phyloP scores from a whole-genome alignment of 2,888 invertebrate genomes.

The Mimumesa dahlbomi region DNA sequence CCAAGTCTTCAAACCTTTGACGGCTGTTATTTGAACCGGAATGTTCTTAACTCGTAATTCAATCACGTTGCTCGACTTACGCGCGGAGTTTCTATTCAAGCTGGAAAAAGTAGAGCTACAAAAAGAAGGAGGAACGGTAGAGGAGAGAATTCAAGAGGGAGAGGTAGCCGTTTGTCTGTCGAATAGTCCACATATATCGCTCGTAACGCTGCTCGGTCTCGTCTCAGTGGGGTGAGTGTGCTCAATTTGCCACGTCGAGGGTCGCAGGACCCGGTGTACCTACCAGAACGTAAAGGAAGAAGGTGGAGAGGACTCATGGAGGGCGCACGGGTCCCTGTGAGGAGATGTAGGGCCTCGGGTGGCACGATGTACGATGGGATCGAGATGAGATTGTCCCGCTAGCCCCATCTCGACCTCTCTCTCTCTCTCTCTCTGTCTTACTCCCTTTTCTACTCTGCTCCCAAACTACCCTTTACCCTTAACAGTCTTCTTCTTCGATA shows the following conservation, averaged over 20 bases:
- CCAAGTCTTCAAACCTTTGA: too few relatives aligned
- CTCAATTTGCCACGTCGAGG: conserved; percentile 79
- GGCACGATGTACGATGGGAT: conserved; percentile 79
- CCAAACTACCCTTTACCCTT: conserved; percentile 74
- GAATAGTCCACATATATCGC: conserved; percentile 76
- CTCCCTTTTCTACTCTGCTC: conserved; percentile 55
- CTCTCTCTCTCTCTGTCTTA: conserved; percentile 27
- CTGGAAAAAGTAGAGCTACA: conserved; percentile 1
- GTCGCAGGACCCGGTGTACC: conserved; percentile 72
- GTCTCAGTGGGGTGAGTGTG: conserved; percentile 73
- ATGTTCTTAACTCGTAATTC: conserved; percentile 35
- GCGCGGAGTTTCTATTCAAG: conserved; percentile 18
- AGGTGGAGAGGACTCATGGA: conserved; percentile 48
- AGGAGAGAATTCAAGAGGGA: conserved; percentile 35
- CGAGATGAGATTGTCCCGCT: conserved; percentile 80
- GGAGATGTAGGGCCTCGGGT: conserved; percentile 78
- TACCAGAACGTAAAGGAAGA: conserved; percentile 65
- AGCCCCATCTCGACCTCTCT: conserved; percentile 59
- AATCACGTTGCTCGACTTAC: conserved; percentile 36
- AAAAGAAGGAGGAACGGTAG: conserved; percentile 39
- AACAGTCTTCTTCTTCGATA: conserved; percentile 74
- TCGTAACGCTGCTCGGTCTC: conserved; percentile 67
- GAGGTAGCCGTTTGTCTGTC: conserved; percentile 71
- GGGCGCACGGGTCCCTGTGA: conserved; percentile 63
- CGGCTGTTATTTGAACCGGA: too few relatives aligned